These are phyloP conservation scores for Nysson spinosus DNA, from an alignment of 2,888 invertebrate genomes.

Conservation along the genomic window DNA sequence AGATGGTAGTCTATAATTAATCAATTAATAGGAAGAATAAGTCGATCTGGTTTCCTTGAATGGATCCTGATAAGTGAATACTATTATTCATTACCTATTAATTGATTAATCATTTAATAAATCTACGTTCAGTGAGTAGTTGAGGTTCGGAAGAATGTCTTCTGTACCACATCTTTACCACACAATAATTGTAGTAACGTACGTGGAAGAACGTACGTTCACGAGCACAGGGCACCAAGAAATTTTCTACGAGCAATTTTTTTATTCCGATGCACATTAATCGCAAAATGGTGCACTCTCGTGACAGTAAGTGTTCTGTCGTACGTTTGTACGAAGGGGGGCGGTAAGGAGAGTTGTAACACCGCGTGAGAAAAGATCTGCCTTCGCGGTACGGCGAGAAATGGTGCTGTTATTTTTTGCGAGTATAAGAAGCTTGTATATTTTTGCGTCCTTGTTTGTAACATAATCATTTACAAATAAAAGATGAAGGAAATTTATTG, in stretches of 20 bases:
- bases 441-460: conserved; percentile 75
- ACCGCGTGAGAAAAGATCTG: conserved; percentile 18
- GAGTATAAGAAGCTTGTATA: conserved; percentile 73
- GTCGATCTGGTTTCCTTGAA: conserved; percentile 27
- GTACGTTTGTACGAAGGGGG: conserved; percentile 46
- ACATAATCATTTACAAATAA: conserved; percentile 73
- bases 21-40: conserved; percentile 39
- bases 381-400: conserved; percentile 59
- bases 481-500: conserved; percentile 46
- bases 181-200: conserved; percentile 37
- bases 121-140: conserved; percentile 26
- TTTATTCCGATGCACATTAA: conserved; percentile 60
- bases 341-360: conserved; percentile 38
- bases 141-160: conserved; percentile 44
- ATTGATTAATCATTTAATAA: conserved; percentile 44
- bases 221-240: conserved; percentile 44
- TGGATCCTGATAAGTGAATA: conserved; percentile 2
- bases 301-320: conserved; percentile 34
- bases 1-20: conserved; percentile 38
- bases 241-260: conserved; percentile 55
- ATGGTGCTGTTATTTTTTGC: conserved; percentile 74
- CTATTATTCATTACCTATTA: conserved; percentile 29
- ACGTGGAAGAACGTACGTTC: conserved; percentile 40
- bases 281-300: conserved; percentile 41
- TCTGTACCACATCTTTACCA: conserved; percentile 50